Percentiles rank a stretch among this genome's conserved stretches.
Evolutionary conservation across 1,140 invertebrate genomes (phyloP).

Genomic region (Neodiprion lecontei): DNA sequence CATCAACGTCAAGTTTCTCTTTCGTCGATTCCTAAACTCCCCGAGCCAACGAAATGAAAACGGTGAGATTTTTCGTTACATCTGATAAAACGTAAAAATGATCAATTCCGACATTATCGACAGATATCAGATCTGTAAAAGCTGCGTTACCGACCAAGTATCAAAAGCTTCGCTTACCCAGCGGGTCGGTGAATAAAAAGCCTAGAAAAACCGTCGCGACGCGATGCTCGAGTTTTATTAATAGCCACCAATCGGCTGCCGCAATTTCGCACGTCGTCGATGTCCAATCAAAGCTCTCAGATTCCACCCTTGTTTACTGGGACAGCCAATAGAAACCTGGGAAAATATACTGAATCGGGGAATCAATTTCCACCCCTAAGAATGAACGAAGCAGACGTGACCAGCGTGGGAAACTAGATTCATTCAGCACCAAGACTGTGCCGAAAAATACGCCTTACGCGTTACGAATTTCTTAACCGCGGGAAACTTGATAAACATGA

Average conservation of each 20-base stretch:
- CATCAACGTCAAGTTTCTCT: neutral
- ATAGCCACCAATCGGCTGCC: neutral
- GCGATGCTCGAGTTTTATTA: neutral
- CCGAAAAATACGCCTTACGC: neutral
- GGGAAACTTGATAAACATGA: no score
- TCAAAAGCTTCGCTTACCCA: no score
- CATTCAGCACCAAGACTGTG: neutral
- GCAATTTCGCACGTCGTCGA: neutral
- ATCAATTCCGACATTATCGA: no score
- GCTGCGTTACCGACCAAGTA: no score
- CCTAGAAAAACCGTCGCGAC: no score
- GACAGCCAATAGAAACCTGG: neutral
- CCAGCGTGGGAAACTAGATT: neutral
- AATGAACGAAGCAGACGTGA: conserved; percentile 2
- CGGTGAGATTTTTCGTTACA: no score
- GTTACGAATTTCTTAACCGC: no score
- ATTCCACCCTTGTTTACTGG: neutral
- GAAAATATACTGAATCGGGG: neutral
- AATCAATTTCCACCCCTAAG: neutral
- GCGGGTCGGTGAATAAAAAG: no score
- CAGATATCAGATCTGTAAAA: no score
- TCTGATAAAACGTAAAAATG: no score
- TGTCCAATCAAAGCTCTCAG: neutral
- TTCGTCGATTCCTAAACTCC: neutral
- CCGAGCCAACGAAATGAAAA: no score